phyloP scores from a whole-genome alignment of 2,113 vertebrate species.

The Rhizomys pruinosus region DNA sequence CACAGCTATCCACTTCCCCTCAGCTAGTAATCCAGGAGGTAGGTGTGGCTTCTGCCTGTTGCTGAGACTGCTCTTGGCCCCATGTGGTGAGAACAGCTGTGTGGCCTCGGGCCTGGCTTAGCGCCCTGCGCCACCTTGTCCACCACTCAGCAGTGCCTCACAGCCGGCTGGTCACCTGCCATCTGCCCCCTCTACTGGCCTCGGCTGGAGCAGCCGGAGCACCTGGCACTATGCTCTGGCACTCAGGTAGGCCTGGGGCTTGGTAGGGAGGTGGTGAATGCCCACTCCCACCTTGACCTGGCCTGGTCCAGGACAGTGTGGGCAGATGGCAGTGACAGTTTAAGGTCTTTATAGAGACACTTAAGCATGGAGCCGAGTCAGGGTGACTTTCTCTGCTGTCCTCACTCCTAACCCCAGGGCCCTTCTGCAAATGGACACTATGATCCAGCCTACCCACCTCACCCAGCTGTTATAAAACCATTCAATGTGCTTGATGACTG shows the following conservation, averaged over 20 bases:
- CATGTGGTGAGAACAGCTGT: conserved; percentile 55
- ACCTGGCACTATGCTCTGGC: neutral
- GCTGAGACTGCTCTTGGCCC: neutral
- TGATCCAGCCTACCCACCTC: neutral
- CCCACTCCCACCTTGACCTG: neutral
- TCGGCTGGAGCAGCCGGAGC: conserved; percentile 18
- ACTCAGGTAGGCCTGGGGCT: neutral
- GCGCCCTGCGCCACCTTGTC: conserved; percentile 36
- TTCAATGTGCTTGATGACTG: accelerated
- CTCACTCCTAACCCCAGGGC: accelerated
- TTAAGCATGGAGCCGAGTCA: neutral
- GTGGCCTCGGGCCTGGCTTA: conserved; percentile 41
- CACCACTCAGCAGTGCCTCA: conserved; percentile 38
- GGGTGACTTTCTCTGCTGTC: neutral
- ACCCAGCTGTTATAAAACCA: accelerated
- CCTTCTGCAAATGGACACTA: neutral
- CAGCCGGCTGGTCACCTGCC: conserved; percentile 45
- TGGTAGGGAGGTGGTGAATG: accelerated
- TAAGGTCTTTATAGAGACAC: accelerated
- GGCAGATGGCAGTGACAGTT: accelerated
- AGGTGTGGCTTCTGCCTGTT: conserved; percentile 50
- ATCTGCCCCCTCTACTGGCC: conserved; percentile 50
- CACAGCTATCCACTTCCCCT: neutral
- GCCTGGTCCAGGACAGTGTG: neutral
- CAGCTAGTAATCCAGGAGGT: neutral